These are phyloP conservation scores for Branchellion lobata DNA, from an alignment of 2,888 invertebrate species.

Conservation along the genomic window DNA sequence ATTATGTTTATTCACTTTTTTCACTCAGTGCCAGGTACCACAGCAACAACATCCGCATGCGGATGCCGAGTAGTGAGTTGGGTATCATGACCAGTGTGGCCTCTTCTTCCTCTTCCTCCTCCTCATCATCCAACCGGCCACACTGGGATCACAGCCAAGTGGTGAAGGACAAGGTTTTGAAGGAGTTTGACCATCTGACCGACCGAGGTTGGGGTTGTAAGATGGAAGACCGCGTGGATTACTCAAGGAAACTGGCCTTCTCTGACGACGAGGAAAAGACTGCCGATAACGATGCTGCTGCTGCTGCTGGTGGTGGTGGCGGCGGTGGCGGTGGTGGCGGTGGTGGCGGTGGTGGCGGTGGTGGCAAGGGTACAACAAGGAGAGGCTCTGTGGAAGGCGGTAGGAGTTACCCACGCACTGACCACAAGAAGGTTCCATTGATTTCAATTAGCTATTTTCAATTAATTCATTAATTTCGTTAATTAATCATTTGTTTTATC, in stretches of 20 bases:
- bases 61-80: too few species aligned
- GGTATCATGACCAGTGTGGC: too few species aligned
- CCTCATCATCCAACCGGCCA: too few species aligned
- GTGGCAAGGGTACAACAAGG: background rate
- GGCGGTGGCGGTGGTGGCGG: slow-evolving; percentile 26
- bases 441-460: too few species aligned
- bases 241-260: slow-evolving; percentile 83
- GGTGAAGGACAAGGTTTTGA: slow-evolving; percentile 87
- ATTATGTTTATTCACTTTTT: too few species aligned
- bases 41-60: too few species aligned
- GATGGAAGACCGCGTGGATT: slow-evolving; percentile 87
- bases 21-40: too few species aligned
- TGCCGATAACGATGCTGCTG: background rate
- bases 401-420: too few species aligned
- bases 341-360: background rate
- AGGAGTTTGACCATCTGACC: slow-evolving; percentile 83
- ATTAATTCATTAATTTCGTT: background rate
- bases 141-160: slow-evolving; percentile 66
- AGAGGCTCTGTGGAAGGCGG: background rate
- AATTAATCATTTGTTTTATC: background rate
- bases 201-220: slow-evolving; percentile 79
- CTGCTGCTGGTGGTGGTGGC: slow-evolving; percentile 1
- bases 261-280: slow-evolving; percentile 80
- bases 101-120: too few species aligned
- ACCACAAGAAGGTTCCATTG: too few species aligned